phyloP scores from a whole-genome alignment of 2,888 invertebrate genomes.

The Tipula lateralis region DNA sequence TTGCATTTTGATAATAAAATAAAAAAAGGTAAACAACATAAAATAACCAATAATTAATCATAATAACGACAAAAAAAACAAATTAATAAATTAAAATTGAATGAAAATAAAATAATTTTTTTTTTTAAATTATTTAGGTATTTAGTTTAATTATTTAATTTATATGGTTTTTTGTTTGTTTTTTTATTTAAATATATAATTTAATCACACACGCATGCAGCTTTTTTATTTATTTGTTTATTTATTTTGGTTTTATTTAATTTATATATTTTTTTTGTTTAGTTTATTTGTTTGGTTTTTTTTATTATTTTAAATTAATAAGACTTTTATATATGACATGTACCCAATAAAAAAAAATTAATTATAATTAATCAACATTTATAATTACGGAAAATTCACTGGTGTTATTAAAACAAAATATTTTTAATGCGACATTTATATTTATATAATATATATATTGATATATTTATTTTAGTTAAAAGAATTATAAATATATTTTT shows the following conservation, averaged over 20 bases:
- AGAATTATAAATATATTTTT: background rate
- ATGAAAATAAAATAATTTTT: background rate
- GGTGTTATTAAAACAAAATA: conserved; percentile 12
- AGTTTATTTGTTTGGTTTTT: conserved; percentile 3
- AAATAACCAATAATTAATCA: conserved; percentile 36
- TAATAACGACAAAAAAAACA: conserved; percentile 25
- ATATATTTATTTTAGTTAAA: background rate
- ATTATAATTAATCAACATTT: conserved; percentile 7
- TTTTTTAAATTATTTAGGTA: background rate
- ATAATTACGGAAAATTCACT: background rate
- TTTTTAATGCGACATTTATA: conserved; percentile 37
- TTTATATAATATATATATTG: conserved; percentile 31
- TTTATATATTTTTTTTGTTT: conserved; percentile 20
- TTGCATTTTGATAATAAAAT: conserved; percentile 34
- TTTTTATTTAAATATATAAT: background rate
- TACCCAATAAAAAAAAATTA: conserved; percentile 37
- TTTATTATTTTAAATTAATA: conserved; percentile 27
- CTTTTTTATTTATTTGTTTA: conserved; percentile 29
- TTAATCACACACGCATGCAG: conserved; percentile 32
- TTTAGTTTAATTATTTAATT: conserved; percentile 28
- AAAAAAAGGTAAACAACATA: conserved; percentile 53
- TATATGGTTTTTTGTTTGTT: background rate
- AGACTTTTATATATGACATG: conserved; percentile 38
- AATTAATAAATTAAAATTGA: background rate
- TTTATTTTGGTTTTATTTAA: conserved; percentile 27